Percentiles rank a stretch among this genome's conserved stretches.
Evolutionary conservation across 2,888 invertebrate species (phyloP).

Genomic region (Candidula unifasciata): DNA sequence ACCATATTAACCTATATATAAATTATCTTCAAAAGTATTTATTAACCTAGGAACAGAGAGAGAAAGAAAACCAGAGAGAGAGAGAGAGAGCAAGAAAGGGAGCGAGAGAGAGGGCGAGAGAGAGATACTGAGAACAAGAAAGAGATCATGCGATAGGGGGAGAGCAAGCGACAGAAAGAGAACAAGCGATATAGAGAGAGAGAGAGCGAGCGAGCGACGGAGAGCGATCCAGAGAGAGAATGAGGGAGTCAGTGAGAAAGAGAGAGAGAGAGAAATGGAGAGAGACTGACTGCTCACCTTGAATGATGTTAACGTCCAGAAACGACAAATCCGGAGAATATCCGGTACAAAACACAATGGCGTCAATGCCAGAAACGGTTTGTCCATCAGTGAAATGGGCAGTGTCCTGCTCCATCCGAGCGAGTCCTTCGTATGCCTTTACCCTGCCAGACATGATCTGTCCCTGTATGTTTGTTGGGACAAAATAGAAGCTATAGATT

Average conservation of each 20-base stretch:
- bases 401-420: background rate
- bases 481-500: too few species aligned
- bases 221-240: background rate
- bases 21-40: too few species aligned
- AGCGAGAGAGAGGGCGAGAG: background rate
- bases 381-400: conserved; percentile 15
- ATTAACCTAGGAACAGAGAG: background rate
- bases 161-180: background rate
- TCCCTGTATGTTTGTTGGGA: too few species aligned
- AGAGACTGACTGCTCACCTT: background rate
- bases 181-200: background rate
- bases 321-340: conserved; percentile 17
- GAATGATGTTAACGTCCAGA: background rate
- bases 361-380: background rate
- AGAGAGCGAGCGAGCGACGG: background rate
- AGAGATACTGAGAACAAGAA: background rate
- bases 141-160: background rate
- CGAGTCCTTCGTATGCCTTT: background rate
- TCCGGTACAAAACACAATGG: conserved; percentile 11
- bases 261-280: background rate
- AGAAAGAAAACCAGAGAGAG: background rate
- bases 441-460: background rate
- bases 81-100: background rate
- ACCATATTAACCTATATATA: too few species aligned
- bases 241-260: background rate